Evolutionary conservation across 2,113 vertebrate genomes (phyloP).

Genomic region (Lethenteron camtschaticum): DNA sequence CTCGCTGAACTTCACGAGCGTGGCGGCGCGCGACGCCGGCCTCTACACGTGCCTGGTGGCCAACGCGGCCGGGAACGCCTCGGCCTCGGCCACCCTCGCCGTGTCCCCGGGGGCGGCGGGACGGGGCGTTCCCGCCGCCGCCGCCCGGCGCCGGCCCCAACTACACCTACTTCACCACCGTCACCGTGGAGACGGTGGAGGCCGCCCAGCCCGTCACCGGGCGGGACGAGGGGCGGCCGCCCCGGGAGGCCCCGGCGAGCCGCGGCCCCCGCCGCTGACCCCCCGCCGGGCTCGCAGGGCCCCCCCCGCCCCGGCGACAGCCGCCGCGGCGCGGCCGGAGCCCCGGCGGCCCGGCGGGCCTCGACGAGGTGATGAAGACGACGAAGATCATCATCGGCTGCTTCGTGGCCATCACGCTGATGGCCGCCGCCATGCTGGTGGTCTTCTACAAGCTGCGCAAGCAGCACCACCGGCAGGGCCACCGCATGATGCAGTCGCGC

Average conservation of each 20-base stretch:
- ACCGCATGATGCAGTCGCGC: slow-evolving; percentile 1
- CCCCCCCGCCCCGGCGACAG: not conserved
- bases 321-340: not conserved
- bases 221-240: not conserved
- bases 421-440: slow-evolving; percentile 97
- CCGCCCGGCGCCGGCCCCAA: slow-evolving; percentile 37
- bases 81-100: slow-evolving; percentile 80
- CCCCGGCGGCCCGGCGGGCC: slow-evolving; percentile 21
- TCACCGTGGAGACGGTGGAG: slow-evolving; percentile 94
- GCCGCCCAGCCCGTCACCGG: slow-evolving; percentile 13
- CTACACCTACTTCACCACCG: slow-evolving; percentile 91
- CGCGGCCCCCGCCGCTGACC: not conserved
- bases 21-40: slow-evolving; percentile 88
- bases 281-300: not conserved
- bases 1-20: slow-evolving; percentile 90
- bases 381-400: slow-evolving; percentile 99
- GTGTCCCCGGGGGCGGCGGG: slow-evolving; percentile 26
- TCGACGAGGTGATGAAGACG: slow-evolving; percentile 98
- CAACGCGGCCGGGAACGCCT: slow-evolving; percentile 93
- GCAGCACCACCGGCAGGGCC: slow-evolving; percentile 31
- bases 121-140: too few species aligned
- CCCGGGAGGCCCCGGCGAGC: too few species aligned
- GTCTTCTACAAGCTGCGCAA: slow-evolving; percentile 99
- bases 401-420: slow-evolving; percentile 96
- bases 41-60: slow-evolving; percentile 97